Evolutionary conservation across 2,113 vertebrate genomes (phyloP).

Genomic region (Hypanus sabinus): DNA sequence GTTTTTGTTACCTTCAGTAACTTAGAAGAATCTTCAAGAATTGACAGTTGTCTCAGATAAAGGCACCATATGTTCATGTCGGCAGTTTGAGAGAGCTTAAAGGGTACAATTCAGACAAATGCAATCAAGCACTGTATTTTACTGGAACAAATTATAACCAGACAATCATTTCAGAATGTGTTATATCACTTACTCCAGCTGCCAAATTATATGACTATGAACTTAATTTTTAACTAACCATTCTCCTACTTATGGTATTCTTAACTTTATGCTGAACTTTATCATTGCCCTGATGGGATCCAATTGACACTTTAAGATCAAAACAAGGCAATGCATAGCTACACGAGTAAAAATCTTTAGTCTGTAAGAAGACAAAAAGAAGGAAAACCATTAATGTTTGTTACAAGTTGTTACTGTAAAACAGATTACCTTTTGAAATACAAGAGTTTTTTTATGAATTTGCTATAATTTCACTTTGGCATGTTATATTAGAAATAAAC

Average conservation of each 20-base stretch:
- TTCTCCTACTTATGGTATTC: conserved; percentile 2
- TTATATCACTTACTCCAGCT: conserved; percentile 42
- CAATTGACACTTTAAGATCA: no score
- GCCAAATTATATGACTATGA: conserved; percentile 39
- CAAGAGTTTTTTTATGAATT: background rate
- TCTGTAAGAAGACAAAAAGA: background rate
- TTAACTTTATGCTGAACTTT: conserved; percentile 36
- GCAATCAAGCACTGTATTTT: conserved; percentile 23
- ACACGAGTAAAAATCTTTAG: background rate
- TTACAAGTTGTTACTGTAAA: background rate
- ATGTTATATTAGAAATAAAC: background rate
- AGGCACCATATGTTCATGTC: no score
- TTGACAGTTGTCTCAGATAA: background rate
- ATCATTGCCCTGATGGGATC: conserved; percentile 28
- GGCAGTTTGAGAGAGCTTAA: background rate
- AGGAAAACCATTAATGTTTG: background rate
- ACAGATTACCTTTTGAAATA: background rate
- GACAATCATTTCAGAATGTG: conserved; percentile 37
- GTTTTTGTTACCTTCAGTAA: background rate
- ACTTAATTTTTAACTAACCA: conserved; percentile 41
- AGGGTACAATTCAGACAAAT: conserved; percentile 35
- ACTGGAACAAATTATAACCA: conserved; percentile 39
- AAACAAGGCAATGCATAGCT: background rate
- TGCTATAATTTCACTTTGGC: background rate
- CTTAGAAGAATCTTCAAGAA: background rate